phyloP scores from a whole-genome alignment of 1,140 invertebrate species.

The Tetraneura akinire region DNA sequence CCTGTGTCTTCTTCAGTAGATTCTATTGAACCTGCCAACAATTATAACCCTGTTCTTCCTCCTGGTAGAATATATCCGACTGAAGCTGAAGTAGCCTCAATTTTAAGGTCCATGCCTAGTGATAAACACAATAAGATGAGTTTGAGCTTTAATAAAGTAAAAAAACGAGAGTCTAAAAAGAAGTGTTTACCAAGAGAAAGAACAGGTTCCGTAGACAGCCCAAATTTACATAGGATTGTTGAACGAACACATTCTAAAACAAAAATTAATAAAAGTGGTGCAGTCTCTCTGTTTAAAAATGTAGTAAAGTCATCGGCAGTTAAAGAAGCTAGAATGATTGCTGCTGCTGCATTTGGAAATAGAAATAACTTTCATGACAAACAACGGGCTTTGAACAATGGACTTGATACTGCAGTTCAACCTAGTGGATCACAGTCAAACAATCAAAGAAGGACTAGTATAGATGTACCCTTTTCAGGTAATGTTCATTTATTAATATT shows the following conservation, averaged over 20 bases:
- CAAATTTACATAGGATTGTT: conserved; percentile 46
- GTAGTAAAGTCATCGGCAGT: conserved; percentile 53
- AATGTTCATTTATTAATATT: conserved; percentile 19
- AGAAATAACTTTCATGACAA: conserved; percentile 49
- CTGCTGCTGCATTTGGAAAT: conserved; percentile 52
- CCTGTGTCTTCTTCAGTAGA: conserved; percentile 54
- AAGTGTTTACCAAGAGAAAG: conserved; percentile 61
- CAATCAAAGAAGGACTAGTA: conserved; percentile 44
- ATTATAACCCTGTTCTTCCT: conserved; percentile 46
- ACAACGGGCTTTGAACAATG: conserved; percentile 53
- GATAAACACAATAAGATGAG: conserved; percentile 55
- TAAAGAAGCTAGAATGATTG: conserved; percentile 55
- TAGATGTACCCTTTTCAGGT: conserved; percentile 52
- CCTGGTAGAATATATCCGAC: conserved; percentile 54
- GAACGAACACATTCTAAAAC: conserved; percentile 39
- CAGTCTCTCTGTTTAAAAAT: conserved; percentile 54
- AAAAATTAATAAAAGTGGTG: conserved; percentile 41
- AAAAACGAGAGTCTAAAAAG: conserved; percentile 63
- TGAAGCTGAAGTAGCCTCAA: conserved; percentile 56
- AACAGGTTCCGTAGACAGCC: conserved; percentile 24
- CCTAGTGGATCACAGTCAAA: conserved; percentile 48
- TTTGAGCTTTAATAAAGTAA: conserved; percentile 55
- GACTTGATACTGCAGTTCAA: conserved; percentile 33
- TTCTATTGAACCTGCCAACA: conserved; percentile 8
- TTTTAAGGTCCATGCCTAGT: conserved; percentile 55